These are phyloP conservation scores for Meloidogyne chitwoodi DNA, from an alignment of 1,140 invertebrate genomes.

Conservation along the genomic window DNA sequence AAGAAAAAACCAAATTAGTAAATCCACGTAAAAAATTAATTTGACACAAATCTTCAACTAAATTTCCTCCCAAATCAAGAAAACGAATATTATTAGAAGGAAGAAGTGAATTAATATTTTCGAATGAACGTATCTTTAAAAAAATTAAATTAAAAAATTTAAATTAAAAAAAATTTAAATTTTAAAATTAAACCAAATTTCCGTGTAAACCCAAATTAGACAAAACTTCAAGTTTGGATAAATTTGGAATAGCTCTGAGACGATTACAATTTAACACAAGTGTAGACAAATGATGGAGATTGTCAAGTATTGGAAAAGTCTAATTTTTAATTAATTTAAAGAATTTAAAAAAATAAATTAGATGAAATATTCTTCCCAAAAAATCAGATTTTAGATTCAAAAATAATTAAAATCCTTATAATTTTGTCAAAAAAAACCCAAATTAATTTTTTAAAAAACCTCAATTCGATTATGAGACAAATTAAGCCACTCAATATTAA, in stretches of 20 bases:
- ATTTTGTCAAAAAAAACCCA: no score
- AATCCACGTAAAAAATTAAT: slow-evolving; percentile 6
- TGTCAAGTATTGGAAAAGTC: slow-evolving; percentile 13
- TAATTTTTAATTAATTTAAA: no score
- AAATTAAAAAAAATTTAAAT: no score
- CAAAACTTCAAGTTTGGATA: background rate
- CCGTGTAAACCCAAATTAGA: slow-evolving; percentile 10
- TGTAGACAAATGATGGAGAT: background rate
- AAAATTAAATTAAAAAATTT: background rate
- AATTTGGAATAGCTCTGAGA: slow-evolving; percentile 16
- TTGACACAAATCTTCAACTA: slow-evolving; percentile 16
- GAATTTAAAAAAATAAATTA: no score
- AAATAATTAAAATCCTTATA: no score
- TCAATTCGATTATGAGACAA: slow-evolving; percentile 27
- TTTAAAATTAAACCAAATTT: no score
- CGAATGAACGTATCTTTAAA: slow-evolving; percentile 17
- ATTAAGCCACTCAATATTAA: slow-evolving; percentile 4
- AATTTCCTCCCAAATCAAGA: slow-evolving; percentile 21
- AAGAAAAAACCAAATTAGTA: slow-evolving; percentile 7
- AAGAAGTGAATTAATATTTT: background rate
- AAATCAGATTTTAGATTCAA: no score
- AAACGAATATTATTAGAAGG: background rate
- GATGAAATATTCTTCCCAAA: no score
- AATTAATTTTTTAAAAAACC: no score
- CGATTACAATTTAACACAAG: slow-evolving; percentile 18